These are phyloP conservation scores for Melanerpes aurifrons DNA, from an alignment of 2,113 vertebrate species.

Conservation along the genomic window DNA sequence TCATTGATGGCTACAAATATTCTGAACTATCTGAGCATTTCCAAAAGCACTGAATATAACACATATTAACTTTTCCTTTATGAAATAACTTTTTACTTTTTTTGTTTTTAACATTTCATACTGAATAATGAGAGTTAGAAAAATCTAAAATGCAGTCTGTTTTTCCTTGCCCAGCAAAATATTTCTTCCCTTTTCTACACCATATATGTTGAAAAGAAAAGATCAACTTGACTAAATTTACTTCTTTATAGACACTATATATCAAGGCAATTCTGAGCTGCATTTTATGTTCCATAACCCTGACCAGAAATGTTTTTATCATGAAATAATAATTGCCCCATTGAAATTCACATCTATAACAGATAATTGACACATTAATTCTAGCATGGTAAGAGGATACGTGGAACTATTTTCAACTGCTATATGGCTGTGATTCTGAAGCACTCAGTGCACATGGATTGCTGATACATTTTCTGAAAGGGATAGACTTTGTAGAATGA, in stretches of 20 bases:
- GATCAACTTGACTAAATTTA: not conserved
- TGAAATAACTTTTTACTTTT: not conserved
- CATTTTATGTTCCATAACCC: not conserved
- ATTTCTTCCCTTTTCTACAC: not conserved
- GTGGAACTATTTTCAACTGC: conserved; percentile 9
- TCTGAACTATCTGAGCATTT: conserved; percentile 12
- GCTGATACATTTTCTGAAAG: not conserved
- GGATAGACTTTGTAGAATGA: not conserved
- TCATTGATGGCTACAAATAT: conserved; percentile 10
- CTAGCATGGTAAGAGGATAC: not conserved
- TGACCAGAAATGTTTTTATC: not conserved
- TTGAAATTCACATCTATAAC: not conserved
- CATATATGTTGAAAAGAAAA: not conserved
- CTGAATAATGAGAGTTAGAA: not conserved
- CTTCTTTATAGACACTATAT: not conserved
- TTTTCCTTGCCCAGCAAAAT: not conserved
- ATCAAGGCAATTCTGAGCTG: not conserved
- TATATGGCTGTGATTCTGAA: not conserved
- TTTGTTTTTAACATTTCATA: not conserved
- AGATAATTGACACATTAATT: not conserved
- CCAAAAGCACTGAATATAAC: not conserved
- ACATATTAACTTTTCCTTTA: not conserved
- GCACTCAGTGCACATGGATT: not conserved
- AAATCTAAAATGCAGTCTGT: not conserved
- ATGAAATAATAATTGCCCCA: not conserved